Conservation (phyloP, 2,888 invertebrate genomes). For the Cynaeus angustus region DNA sequence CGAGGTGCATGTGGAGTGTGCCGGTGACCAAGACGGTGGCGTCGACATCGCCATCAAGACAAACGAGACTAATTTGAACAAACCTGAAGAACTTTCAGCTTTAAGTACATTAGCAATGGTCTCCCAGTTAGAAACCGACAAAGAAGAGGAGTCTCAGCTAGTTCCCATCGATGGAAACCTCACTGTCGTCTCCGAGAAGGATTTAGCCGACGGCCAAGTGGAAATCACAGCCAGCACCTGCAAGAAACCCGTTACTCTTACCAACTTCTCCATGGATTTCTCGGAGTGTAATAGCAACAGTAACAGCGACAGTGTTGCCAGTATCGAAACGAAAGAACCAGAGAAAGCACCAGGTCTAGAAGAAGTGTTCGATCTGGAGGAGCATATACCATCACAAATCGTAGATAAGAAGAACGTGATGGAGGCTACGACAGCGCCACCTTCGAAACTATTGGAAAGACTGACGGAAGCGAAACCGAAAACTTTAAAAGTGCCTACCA, state of each 20-base stretch:
- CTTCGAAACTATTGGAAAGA: constrained; percentile 76
- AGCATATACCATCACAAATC: constrained; percentile 63
- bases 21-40: constrained; percentile 42
- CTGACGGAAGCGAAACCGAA: constrained; percentile 66
- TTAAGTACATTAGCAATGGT: constrained; percentile 49
- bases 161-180: constrained; percentile 76
- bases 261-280: constrained; percentile 68
- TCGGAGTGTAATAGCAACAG: constrained; percentile 56
- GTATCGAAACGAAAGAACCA: constrained; percentile 39
- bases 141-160: constrained; percentile 54
- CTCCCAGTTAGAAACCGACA: constrained; percentile 44
- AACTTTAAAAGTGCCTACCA: constrained; percentile 48
- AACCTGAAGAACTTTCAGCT: constrained; percentile 57
- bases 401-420: constrained; percentile 59
- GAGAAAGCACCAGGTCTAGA: constrained; percentile 15
- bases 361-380: constrained; percentile 59
- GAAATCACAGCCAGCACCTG: constrained; percentile 74
- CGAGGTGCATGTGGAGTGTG: constrained; percentile 50
- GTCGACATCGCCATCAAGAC: constrained; percentile 62
- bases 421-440: constrained; percentile 55
- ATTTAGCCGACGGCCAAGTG: constrained; percentile 71
- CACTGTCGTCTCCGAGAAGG: constrained; percentile 72
- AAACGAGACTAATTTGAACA: constrained; percentile 56
- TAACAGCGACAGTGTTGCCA: constrained; percentile 5
- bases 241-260: constrained; percentile 64